Conservation (phyloP, 2,888 invertebrate species). For the Harmothoe impar region DNA sequence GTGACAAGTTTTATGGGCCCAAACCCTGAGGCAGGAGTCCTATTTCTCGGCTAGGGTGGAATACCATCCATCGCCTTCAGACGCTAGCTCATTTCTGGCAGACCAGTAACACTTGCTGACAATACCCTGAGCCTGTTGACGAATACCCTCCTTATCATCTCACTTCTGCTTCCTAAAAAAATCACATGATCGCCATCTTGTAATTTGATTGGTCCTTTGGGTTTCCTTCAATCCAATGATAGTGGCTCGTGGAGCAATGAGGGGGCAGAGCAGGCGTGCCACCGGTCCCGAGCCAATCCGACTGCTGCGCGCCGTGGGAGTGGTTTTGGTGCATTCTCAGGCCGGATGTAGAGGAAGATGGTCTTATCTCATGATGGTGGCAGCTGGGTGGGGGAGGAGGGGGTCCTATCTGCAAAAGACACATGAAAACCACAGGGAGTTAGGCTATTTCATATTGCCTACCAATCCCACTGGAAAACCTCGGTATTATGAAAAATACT, state of each 20-base stretch:
- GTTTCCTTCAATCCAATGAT: neutral
- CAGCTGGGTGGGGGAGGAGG: no score
- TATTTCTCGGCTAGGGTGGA: no score
- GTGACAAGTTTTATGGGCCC: no score
- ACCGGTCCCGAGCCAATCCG: neutral
- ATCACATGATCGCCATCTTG: neutral
- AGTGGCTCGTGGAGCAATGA: neutral
- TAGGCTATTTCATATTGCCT: no score
- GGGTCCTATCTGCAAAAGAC: no score
- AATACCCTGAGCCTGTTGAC: neutral
- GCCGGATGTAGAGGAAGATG: no score
- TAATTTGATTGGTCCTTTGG: constrained; percentile 50
- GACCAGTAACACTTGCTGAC: neutral
- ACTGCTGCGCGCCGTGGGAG: neutral
- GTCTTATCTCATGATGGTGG: no score
- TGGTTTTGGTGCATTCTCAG: no score
- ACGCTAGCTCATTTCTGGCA: neutral
- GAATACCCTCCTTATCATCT: neutral
- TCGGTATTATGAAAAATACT: no score
- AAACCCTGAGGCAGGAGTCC: no score
- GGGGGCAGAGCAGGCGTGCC: neutral
- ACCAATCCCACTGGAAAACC: no score
- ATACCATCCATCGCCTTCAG: neutral
- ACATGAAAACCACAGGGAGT: no score
- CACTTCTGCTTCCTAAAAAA: neutral